A percentile compares a stretch with the other conserved stretches of the same genome.
Evolutionary conservation across 2,888 invertebrate genomes (phyloP).

Genomic region (Ormyrus thymus): DNA sequence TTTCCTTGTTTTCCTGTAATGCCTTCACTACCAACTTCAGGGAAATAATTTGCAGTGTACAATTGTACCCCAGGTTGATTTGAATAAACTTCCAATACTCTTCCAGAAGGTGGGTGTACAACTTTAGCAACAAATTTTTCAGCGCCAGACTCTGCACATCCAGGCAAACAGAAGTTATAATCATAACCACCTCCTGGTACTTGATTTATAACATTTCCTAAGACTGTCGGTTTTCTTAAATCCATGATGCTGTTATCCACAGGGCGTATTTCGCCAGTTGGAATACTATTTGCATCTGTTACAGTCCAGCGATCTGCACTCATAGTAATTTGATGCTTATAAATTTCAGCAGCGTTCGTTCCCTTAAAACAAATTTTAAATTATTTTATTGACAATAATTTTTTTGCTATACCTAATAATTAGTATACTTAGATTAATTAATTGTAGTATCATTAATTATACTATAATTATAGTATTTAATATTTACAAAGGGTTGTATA

Average conservation of each 20-base stretch:
- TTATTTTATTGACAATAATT: too few species aligned
- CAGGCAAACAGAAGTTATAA: conserved; percentile 84
- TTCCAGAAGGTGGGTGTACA: conserved; percentile 82
- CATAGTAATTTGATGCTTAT: conserved; percentile 83
- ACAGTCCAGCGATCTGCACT: conserved; percentile 87
- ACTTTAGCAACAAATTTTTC: conserved; percentile 82
- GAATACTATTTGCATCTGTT: conserved; percentile 82
- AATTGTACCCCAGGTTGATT: conserved; percentile 95
- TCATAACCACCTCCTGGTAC: conserved; percentile 87
- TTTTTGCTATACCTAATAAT: too few species aligned
- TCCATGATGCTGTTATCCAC: conserved; percentile 86
- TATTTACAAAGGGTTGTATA: too few species aligned
- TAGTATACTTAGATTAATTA: too few species aligned
- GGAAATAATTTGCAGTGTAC: conserved; percentile 88
- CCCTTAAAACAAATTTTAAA: conserved; percentile 73
- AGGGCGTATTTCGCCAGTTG: conserved; percentile 84
- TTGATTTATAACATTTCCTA: conserved; percentile 82
- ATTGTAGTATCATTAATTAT: too few species aligned
- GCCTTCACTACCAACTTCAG: conserved; percentile 77
- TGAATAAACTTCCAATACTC: conserved; percentile 87
- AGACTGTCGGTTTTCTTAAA: conserved; percentile 80
- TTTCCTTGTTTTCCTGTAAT: conserved; percentile 83
- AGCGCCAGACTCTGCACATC: conserved; percentile 42
- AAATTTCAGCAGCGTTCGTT: conserved; percentile 79
- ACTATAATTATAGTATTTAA: too few species aligned